Conservation (phyloP, 2,888 invertebrate species). For the Caenorhabditis wallacei region DNA sequence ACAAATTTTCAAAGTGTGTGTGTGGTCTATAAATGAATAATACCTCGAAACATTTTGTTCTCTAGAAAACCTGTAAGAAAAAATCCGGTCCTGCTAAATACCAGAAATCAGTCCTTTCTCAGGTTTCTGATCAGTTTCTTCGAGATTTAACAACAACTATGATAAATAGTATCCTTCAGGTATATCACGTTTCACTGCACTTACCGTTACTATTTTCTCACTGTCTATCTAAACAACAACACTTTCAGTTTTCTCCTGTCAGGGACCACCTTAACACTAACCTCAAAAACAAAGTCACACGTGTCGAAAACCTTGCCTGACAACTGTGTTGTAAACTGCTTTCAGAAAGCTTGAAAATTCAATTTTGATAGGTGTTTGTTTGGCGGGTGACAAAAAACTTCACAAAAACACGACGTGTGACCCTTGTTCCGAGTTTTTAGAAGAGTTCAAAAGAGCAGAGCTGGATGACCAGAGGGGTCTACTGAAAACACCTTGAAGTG, state of each 20-base stretch:
- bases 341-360: constrained; percentile 21
- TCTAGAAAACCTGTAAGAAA: background rate
- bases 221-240: constrained; percentile 13
- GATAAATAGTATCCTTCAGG: constrained; percentile 16
- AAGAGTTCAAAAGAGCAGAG: background rate
- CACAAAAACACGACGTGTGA: background rate
- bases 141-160: constrained; percentile 19
- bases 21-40: background rate
- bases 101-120: constrained; percentile 13
- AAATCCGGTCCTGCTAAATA: background rate
- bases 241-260: constrained; percentile 20
- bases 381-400: constrained; percentile 35
- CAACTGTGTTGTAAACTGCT: constrained; percentile 44
- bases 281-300: constrained; percentile 55
- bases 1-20: background rate
- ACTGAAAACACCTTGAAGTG: no score
- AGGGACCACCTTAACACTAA: constrained; percentile 33
- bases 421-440: background rate
- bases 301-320: constrained; percentile 36
- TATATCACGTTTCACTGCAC: constrained; percentile 33
- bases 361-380: constrained; percentile 39
- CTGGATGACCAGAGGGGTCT: background rate
- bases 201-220: constrained; percentile 8
- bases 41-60: background rate
- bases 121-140: constrained; percentile 23